A percentile compares a stretch with the other conserved stretches of the same genome.
These are phyloP conservation scores for Cheiracanthium punctorium DNA, from an alignment of 2,888 invertebrate genomes.

Conservation along the genomic window DNA sequence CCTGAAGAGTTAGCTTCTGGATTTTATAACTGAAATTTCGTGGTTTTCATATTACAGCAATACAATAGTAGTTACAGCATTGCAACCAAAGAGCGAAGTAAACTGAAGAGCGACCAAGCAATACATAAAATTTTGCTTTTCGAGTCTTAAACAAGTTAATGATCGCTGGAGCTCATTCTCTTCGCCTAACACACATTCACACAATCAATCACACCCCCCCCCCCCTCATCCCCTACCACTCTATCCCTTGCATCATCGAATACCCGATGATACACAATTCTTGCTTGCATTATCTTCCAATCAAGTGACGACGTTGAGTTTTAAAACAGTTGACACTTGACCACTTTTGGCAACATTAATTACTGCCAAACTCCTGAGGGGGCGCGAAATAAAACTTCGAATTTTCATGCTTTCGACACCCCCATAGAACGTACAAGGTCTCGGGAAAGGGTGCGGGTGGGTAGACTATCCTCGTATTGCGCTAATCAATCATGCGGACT, in stretches of 20 bases:
- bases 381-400: constrained; percentile 55
- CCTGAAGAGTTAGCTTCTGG: too few species aligned
- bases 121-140: not conserved
- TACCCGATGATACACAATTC: constrained; percentile 31
- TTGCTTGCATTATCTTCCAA: constrained; percentile 38
- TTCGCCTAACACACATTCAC: constrained; percentile 15
- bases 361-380: constrained; percentile 28
- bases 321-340: constrained; percentile 65
- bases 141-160: not conserved
- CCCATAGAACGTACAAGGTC: not conserved
- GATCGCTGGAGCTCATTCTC: not conserved
- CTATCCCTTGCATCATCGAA: constrained; percentile 18
- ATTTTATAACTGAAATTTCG: too few species aligned
- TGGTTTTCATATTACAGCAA: too few species aligned
- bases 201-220: constrained; percentile 40
- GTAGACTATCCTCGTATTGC: constrained; percentile 61
- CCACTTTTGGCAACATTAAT: constrained; percentile 63
- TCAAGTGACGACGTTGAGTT: constrained; percentile 42
- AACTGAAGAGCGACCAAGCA: too few species aligned
- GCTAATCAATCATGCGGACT: constrained; percentile 69
- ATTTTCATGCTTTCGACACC: constrained; percentile 6
- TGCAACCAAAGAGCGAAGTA: too few species aligned
- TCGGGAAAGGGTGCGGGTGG: not conserved
- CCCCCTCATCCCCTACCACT: not conserved
- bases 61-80: too few species aligned